Percentiles rank a stretch among this genome's conserved stretches.
Conservation (phyloP, 2,113 vertebrate species). For the Nothobranchius kuhntae region DNA sequence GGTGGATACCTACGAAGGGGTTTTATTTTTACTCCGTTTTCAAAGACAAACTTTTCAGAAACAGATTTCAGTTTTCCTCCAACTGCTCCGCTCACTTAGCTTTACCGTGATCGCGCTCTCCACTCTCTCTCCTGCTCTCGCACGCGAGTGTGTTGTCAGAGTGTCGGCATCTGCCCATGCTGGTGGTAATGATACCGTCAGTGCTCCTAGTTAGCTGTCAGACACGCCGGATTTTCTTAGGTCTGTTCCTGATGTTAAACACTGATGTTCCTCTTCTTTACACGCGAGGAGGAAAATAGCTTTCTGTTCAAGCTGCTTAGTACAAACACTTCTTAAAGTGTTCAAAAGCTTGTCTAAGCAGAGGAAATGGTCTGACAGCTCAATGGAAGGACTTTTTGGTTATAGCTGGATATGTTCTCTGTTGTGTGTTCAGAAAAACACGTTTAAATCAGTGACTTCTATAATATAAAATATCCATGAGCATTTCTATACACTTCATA, state of each 20-base stretch:
- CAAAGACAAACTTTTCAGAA: slow-evolving; percentile 41
- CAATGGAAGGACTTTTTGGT: slow-evolving; percentile 24
- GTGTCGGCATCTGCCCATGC: slow-evolving; percentile 58
- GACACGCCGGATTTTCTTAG: slow-evolving; percentile 55
- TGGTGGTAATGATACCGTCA: slow-evolving; percentile 74
- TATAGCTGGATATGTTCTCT: slow-evolving; percentile 2
- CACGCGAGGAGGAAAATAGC: slow-evolving; percentile 61
- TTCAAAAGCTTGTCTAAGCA: slow-evolving; percentile 37
- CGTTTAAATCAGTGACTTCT: not conserved
- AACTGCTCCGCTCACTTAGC: slow-evolving; percentile 22
- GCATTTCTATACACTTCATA: not conserved
- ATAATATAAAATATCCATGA: not conserved
- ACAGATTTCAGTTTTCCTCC: slow-evolving; percentile 21
- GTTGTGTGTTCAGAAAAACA: not conserved
- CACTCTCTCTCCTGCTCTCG: slow-evolving; percentile 55
- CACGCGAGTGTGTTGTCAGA: slow-evolving; percentile 63
- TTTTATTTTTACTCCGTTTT: slow-evolving; percentile 50
- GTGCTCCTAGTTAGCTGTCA: slow-evolving; percentile 71
- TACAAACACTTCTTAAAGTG: slow-evolving; percentile 50
- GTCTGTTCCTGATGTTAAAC: slow-evolving; percentile 69
- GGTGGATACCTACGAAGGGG: slow-evolving; percentile 40
- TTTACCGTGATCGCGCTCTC: slow-evolving; percentile 28
- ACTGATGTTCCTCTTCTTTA: slow-evolving; percentile 65
- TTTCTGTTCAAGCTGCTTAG: slow-evolving; percentile 54
- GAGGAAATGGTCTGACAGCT: slow-evolving; percentile 34